Evolutionary conservation across 2,888 invertebrate species (phyloP).

Genomic region (Empis stercorea): DNA sequence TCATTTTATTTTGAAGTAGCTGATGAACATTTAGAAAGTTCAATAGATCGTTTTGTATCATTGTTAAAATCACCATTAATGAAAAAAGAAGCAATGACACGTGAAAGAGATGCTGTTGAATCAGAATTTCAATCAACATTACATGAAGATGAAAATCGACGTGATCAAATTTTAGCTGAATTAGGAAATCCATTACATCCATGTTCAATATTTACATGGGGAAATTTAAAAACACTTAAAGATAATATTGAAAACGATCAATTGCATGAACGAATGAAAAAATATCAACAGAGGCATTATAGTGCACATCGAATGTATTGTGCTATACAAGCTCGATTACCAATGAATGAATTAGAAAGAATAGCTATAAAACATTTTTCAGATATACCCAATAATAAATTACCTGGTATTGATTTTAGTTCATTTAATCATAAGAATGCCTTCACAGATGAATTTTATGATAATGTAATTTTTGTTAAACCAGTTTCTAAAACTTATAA

Average conservation of each 20-base stretch:
- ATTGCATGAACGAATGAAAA: conserved; percentile 55
- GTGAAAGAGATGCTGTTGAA: conserved; percentile 79
- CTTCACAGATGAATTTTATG: conserved; percentile 27
- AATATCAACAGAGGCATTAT: conserved; percentile 66
- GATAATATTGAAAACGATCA: conserved; percentile 53
- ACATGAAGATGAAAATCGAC: conserved; percentile 59
- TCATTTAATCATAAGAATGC: conserved; percentile 28
- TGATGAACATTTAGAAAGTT: conserved; percentile 59
- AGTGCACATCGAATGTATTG: conserved; percentile 81
- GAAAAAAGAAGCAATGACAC: conserved; percentile 69
- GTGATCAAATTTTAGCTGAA: conserved; percentile 57
- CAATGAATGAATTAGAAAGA: conserved; percentile 31
- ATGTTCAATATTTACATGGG: conserved; percentile 68
- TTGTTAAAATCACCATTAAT: conserved; percentile 79
- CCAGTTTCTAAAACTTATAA: conserved; percentile 60
- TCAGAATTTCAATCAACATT: conserved; percentile 76
- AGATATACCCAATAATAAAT: conserved; percentile 51
- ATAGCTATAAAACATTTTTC: conserved; percentile 47
- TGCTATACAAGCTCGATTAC: conserved; percentile 54
- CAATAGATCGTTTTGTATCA: conserved; percentile 70
- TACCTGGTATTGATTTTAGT: conserved; percentile 49
- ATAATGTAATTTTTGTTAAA: conserved; percentile 51
- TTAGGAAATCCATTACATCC: conserved; percentile 59
- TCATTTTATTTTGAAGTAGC: conserved; percentile 82
- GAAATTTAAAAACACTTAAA: conserved; percentile 60